A percentile compares a stretch with the other conserved stretches of the same genome.
Conservation (phyloP, 2,113 vertebrate genomes). For the Candoia aspera region DNA sequence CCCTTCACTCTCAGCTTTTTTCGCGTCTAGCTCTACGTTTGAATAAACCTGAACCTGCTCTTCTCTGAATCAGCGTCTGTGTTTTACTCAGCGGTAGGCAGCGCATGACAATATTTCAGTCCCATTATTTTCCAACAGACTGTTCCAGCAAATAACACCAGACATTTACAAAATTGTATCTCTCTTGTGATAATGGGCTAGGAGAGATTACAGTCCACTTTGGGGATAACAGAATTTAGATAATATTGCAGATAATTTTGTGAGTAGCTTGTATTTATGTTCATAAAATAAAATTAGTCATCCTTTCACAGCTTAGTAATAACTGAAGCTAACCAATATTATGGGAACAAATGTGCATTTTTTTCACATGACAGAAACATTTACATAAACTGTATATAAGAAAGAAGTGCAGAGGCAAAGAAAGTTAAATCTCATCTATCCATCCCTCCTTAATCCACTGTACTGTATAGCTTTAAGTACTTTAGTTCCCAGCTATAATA, state of each 20-base stretch:
- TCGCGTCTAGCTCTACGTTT: too few relatives aligned
- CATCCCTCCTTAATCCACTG: not conserved
- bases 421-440: not conserved
- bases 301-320: not conserved
- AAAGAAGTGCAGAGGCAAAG: not conserved
- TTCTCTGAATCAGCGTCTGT: too few relatives aligned
- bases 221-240: not conserved
- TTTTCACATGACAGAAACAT: not conserved
- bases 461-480: not conserved
- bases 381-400: not conserved
- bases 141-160: not conserved
- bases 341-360: not conserved
- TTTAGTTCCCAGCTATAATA: not conserved
- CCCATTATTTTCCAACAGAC: not conserved
- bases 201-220: not conserved
- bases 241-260: not conserved
- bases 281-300: not conserved
- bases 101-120: not conserved
- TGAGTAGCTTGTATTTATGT: not conserved
- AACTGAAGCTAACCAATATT: not conserved
- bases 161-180: not conserved
- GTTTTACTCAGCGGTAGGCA: too few relatives aligned
- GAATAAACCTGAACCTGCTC: too few relatives aligned
- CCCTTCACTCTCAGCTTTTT: too few relatives aligned
- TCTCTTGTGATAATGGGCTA: not conserved